phyloP scores from a whole-genome alignment of 2,888 invertebrate genomes.

The Andrena dorsata region DNA sequence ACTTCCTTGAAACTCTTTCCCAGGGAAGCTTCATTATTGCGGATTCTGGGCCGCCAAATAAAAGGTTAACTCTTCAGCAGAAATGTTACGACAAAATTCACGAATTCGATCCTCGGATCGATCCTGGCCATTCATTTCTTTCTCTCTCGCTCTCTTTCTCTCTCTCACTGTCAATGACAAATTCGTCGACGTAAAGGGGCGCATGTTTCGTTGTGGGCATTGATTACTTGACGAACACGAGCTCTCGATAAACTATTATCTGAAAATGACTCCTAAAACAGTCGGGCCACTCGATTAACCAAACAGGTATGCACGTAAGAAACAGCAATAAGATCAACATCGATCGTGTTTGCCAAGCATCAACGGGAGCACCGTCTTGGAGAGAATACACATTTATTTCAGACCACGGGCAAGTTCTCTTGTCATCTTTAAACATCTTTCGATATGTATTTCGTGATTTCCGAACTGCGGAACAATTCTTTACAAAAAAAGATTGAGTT shows the following conservation, averaged over 20 bases:
- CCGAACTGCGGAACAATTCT: neutral
- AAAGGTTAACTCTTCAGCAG: conserved; percentile 11
- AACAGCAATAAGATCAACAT: conserved; percentile 58
- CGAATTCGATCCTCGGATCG: conserved; percentile 31
- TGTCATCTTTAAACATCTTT: neutral
- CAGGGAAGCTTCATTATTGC: neutral
- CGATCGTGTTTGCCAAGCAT: conserved; percentile 31
- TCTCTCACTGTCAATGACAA: conserved; percentile 16
- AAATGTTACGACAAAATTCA: conserved; percentile 35
- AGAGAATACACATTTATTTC: conserved; percentile 35
- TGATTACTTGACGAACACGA: conserved; percentile 38
- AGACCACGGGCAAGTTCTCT: neutral
- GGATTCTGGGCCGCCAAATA: conserved; percentile 25
- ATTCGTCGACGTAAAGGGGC: conserved; percentile 42
- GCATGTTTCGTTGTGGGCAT: conserved; percentile 5
- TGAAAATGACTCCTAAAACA: conserved; percentile 37
- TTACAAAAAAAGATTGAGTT: neutral
- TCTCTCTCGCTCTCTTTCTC: neutral
- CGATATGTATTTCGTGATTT: conserved; percentile 16
- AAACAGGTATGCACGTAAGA: conserved; percentile 53
- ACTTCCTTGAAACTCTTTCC: neutral
- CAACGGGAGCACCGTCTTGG: conserved; percentile 31
- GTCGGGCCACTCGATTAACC: conserved; percentile 19
- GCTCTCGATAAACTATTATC: conserved; percentile 31
- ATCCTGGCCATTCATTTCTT: neutral